phyloP scores from a whole-genome alignment of 2,113 vertebrate genomes.

The Vimba vimba region DNA sequence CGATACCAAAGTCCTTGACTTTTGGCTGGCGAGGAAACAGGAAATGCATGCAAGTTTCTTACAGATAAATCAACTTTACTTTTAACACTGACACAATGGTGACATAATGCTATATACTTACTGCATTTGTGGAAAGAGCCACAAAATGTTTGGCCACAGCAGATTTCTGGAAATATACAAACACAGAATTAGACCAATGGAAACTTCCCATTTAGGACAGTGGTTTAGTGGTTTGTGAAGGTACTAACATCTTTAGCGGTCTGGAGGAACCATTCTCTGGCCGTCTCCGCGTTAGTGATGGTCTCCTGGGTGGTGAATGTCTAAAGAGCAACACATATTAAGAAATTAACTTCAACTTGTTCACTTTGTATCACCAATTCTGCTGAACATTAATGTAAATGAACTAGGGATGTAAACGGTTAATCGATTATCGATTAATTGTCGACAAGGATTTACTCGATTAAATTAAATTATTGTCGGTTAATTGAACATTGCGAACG shows the following conservation, averaged over 20 bases:
- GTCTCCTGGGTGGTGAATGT: slow-evolving; percentile 99
- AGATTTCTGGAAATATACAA: slow-evolving; percentile 76
- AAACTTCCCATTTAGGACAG: neutral
- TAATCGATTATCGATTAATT: no score
- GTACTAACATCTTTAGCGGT: slow-evolving; percentile 85
- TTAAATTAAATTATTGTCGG: no score
- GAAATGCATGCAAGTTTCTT: neutral
- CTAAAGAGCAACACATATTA: slow-evolving; percentile 64
- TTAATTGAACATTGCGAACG: no score
- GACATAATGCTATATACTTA: slow-evolving; percentile 72
- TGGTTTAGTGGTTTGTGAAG: neutral
- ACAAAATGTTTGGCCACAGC: slow-evolving; percentile 96
- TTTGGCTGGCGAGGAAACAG: slow-evolving; percentile 79
- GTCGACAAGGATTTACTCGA: no score
- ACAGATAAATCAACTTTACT: neutral
- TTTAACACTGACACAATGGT: neutral
- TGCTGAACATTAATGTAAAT: no score
- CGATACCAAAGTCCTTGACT: slow-evolving; percentile 95
- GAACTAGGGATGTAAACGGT: no score
- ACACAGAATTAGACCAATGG: neutral
- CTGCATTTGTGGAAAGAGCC: slow-evolving; percentile 94
- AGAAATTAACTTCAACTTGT: neutral
- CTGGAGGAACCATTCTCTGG: slow-evolving; percentile 91
- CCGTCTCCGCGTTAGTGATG: slow-evolving; percentile 96
- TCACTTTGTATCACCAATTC: neutral